A percentile compares a stretch with the other conserved stretches of the same genome.
phyloP scores from a whole-genome alignment of 2,888 invertebrate genomes.

The Drosophila imparisetae region DNA sequence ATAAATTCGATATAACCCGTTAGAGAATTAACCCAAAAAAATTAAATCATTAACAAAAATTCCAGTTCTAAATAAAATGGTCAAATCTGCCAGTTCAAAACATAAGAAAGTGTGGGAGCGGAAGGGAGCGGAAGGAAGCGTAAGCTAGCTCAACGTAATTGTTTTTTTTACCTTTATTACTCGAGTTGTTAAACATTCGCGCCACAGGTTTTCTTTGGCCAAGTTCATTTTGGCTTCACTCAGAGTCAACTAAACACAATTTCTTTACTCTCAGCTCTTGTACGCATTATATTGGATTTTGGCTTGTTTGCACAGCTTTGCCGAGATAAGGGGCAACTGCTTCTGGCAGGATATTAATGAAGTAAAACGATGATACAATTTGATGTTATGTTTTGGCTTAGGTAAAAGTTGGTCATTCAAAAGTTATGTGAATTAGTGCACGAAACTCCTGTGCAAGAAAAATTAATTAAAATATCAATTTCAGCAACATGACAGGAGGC shows the following conservation, averaged over 20 bases:
- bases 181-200: background rate
- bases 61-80: background rate
- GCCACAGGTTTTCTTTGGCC: background rate
- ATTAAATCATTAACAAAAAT: background rate
- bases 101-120: no score
- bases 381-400: conserved; percentile 14
- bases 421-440: conserved; percentile 53
- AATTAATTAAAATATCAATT: conserved; percentile 78
- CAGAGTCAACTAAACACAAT: background rate
- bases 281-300: conserved; percentile 11
- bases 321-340: conserved; percentile 21
- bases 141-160: background rate
- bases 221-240: background rate
- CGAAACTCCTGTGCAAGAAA: conserved; percentile 48
- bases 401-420: conserved; percentile 69
- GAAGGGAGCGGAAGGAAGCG: background rate
- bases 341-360: conserved; percentile 47
- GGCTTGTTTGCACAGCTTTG: conserved; percentile 4
- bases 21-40: conserved; percentile 52
- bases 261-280: background rate
- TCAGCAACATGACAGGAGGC: conserved; percentile 57
- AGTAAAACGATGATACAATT: conserved; percentile 30
- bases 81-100: background rate
- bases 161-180: no score
- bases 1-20: conserved; percentile 49